A percentile compares a stretch with the other conserved stretches of the same genome.
Conservation (phyloP, 1,140 invertebrate species). For the Mizuhopecten yessoensis region DNA sequence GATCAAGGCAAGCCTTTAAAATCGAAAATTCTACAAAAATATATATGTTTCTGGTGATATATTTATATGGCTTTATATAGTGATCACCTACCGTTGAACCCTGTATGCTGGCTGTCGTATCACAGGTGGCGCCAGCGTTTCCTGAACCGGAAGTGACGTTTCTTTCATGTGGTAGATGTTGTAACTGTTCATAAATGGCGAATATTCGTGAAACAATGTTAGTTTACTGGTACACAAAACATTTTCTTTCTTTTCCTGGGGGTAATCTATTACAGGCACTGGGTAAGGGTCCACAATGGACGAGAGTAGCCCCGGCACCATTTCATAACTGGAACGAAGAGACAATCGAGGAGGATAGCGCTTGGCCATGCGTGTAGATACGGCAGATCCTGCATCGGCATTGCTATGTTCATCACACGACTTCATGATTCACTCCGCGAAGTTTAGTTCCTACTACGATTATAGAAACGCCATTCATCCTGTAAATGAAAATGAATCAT, state of each 20-base stretch:
- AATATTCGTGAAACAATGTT: not conserved
- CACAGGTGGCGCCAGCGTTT: not conserved
- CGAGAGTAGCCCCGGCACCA: not conserved
- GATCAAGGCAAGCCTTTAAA: too few relatives aligned
- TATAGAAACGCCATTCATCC: not conserved
- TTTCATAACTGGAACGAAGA: not conserved
- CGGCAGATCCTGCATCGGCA: not conserved
- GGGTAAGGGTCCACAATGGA: not conserved
- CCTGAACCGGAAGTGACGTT: not conserved
- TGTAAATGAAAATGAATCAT: too few relatives aligned
- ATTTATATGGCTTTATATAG: not conserved
- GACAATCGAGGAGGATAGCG: not conserved
- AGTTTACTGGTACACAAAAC: not conserved
- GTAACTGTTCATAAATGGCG: conserved; percentile 27
- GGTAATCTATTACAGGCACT: not conserved
- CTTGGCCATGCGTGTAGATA: not conserved
- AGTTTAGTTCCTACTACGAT: not conserved
- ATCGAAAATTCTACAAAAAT: too few relatives aligned
- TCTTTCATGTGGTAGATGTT: not conserved
- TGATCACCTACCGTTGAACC: not conserved
- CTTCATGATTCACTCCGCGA: not conserved
- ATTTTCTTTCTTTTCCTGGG: not conserved
- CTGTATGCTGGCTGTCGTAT: not conserved
- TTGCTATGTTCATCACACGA: not conserved
- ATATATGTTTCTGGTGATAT: too few relatives aligned